Evolutionary conservation across 2,797 vertebrate species (phyloP).

Genomic region (Pygocentrus nattereri): DNA sequence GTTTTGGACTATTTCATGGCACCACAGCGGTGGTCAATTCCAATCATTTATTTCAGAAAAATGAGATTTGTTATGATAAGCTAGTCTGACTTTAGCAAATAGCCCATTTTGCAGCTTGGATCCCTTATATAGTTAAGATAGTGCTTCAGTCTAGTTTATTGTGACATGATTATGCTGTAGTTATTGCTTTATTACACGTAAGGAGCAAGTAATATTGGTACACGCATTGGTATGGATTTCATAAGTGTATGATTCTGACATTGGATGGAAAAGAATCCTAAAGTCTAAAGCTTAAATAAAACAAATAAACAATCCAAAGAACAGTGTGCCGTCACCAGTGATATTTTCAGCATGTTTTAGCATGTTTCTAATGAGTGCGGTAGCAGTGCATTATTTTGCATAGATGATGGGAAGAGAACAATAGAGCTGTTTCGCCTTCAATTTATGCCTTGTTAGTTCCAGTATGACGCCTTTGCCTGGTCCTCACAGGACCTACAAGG

Average conservation of each 20-base stretch:
- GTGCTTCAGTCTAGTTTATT: too few species aligned
- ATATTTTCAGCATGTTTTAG: constrained; percentile 58
- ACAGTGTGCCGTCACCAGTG: constrained; percentile 31
- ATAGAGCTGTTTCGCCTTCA: constrained; percentile 51
- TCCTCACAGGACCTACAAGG: constrained; percentile 64
- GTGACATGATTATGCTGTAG: too few species aligned
- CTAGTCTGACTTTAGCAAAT: too few species aligned
- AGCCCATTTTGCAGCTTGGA: too few species aligned
- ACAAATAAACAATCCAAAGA: background rate
- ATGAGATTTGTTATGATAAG: too few species aligned
- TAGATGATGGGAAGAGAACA: constrained; percentile 46
- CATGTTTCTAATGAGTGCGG: constrained; percentile 61
- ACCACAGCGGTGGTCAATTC: too few species aligned
- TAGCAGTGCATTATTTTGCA: constrained; percentile 58
- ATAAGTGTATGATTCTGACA: background rate
- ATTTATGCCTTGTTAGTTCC: constrained; percentile 63
- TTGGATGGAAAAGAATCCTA: too few species aligned
- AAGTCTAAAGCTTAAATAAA: constrained; percentile 1
- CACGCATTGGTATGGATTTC: background rate
- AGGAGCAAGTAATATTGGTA: too few species aligned
- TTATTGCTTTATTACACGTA: too few species aligned
- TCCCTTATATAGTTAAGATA: too few species aligned
- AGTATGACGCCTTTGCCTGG: constrained; percentile 59
- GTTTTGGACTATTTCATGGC: too few species aligned
- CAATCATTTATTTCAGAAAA: too few species aligned